Evolutionary conservation across 2,113 vertebrate species (phyloP).

Genomic region (Loxodonta africana): DNA sequence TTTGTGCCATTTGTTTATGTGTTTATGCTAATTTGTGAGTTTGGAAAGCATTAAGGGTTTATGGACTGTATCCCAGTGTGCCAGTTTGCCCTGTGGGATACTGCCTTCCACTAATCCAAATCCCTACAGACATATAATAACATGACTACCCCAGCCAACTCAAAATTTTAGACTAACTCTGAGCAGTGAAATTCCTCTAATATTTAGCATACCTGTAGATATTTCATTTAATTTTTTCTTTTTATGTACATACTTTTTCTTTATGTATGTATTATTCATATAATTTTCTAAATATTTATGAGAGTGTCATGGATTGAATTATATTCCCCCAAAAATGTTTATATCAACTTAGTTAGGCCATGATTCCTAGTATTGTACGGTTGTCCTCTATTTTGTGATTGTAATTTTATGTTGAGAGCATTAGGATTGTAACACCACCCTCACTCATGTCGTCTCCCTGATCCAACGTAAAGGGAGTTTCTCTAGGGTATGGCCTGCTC

Average conservation of each 20-base stretch:
- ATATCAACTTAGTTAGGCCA: no score
- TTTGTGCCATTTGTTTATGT: not conserved
- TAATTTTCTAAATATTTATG: not conserved
- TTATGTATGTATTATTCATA: not conserved
- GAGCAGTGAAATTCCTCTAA: not conserved
- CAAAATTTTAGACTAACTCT: not conserved
- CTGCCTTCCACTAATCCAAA: conserved; percentile 23
- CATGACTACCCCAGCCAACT: not conserved
- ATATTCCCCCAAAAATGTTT: no score
- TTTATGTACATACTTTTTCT: not conserved
- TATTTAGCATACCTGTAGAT: not conserved
- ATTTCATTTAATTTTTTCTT: not conserved
- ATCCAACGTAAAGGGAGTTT: no score
- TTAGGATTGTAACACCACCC: no score
- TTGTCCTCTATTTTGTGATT: no score
- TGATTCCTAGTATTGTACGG: no score
- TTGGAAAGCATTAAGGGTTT: not conserved
- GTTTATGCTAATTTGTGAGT: not conserved
- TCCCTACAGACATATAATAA: not conserved
- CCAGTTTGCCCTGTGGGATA: not conserved
- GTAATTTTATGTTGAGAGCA: no score
- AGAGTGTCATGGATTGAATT: not conserved
- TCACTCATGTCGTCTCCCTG: no score
- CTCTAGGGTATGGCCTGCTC: no score
- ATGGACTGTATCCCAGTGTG: not conserved